Evolutionary conservation across 2,888 invertebrate genomes (phyloP), one percentile per base, ranked within the genome.

Genomic region (Blomia tropicalis): DNA sequence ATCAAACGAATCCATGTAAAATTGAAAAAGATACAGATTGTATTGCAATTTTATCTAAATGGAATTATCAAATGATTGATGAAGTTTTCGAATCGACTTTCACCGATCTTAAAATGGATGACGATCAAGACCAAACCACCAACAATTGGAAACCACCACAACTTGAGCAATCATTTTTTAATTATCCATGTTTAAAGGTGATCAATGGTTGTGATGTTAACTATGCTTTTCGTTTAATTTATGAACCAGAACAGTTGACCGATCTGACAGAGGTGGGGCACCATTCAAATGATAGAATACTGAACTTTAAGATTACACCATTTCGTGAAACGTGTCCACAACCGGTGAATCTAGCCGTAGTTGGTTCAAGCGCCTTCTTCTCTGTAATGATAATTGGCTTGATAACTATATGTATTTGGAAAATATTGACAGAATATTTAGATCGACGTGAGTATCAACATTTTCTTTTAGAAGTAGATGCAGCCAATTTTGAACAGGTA

Each of bases 401-500:
- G 0, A 70, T 73, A 1, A 68, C 74, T 1, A 69, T 76, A 14
- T 68, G 75, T 22, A 71, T 76, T 63, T 76, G 75, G 75, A 75
- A 75, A 64, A 68, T 75, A 22, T 68, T 75, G 41, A 74, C 75
- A 2, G 73, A 73, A 36, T 71, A 76, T 56, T 73, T 73, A 56
- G 76, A 76, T 66, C 66, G 73, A 47, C 64, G 74, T 61, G 75
- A 76, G 65, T 73, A 72, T 64, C 75, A 75, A 31, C 73, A 74
- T 64, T 75, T 76, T 69, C 73, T 75, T 68, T 74, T 74, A 66
- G 75, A 76, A 66, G 68, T 73, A 41, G 70, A 72, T 66, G 73
- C 74, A 65, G 73, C 74, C 29, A 72, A 73, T 64, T 75, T 74
- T 74, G 73, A 73, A 65, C 72, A 73, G 64, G 75, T 75, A 68